Evolutionary conservation across 2,888 invertebrate species (phyloP).

Genomic region (Plutella xylostella): DNA sequence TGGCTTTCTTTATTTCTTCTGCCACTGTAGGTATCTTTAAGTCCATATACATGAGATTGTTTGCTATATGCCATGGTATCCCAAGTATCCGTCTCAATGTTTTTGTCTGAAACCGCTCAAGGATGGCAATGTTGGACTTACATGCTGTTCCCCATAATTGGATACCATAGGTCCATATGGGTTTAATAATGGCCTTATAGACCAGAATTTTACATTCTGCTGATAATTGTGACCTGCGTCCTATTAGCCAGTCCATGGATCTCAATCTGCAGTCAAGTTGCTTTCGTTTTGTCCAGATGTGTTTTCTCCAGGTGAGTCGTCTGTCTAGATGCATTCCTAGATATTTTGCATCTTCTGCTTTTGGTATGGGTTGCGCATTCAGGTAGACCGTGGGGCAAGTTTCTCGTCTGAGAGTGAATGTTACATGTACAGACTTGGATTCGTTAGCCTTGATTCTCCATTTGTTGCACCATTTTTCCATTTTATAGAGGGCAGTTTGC

Average conservation of each 20-base stretch:
- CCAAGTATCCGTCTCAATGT: no score
- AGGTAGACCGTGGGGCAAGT: slow-evolving; percentile 17
- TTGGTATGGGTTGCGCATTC: slow-evolving; percentile 9
- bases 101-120: no score
- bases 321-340: slow-evolving; percentile 18
- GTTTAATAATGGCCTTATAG: no score
- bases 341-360: slow-evolving; percentile 16
- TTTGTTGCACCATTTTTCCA: slow-evolving; percentile 7
- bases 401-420: slow-evolving; percentile 9
- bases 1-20: no score
- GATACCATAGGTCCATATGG: no score
- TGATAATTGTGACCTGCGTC: background rate
- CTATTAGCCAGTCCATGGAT: background rate
- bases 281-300: slow-evolving; percentile 16
- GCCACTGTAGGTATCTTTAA: no score
- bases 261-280: slow-evolving; percentile 9
- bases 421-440: slow-evolving; percentile 7
- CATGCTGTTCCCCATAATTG: no score
- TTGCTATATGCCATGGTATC: no score
- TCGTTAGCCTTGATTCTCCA: slow-evolving; percentile 5
- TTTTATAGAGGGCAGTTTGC: slow-evolving; percentile 1
- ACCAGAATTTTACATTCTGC: background rate
- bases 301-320: slow-evolving; percentile 16
- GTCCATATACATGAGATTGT: no score
- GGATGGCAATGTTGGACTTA: no score